Conservation (phyloP, 92 coral and sea anemone genomes). For the Zoanthus gigantus region DNA sequence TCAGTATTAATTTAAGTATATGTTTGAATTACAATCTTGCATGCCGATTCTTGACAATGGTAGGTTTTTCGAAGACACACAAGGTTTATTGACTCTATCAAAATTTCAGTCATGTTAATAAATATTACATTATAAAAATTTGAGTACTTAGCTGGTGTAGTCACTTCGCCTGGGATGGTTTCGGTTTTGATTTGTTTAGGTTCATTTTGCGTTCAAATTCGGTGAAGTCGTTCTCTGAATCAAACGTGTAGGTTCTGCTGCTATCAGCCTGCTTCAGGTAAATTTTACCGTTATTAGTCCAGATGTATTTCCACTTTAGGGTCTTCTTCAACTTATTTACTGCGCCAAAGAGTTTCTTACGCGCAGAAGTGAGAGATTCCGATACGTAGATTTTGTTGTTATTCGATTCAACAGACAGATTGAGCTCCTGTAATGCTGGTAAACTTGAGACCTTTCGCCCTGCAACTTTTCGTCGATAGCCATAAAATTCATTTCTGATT, state of each 20-base stretch:
- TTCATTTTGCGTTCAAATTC: background rate
- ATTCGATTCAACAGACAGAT: no score
- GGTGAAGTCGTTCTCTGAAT: background rate
- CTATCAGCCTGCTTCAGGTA: background rate
- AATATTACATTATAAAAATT: background rate
- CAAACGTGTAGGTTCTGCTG: background rate
- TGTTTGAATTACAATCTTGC: background rate
- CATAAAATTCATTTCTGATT: no score
- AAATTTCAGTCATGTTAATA: background rate
- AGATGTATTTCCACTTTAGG: slow-evolving; percentile 14
- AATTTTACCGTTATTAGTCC: background rate
- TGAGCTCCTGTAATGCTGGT: no score
- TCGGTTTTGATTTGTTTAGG: background rate
- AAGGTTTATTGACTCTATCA: background rate
- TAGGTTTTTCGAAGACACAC: background rate
- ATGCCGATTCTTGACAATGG: background rate
- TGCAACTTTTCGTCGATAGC: no score
- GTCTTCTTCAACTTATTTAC: background rate
- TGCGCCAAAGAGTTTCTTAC: slow-evolving; percentile 19
- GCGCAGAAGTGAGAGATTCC: background rate
- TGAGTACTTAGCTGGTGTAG: background rate
- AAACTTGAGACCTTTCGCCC: no score
- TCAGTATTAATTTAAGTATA: no score
- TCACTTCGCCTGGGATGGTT: background rate
- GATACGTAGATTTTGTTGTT: no score